Evolutionary conservation across 2,888 invertebrate species (phyloP), one percentile per base, ranked within the genome.

Genomic region (Stomorhina lunata): DNA sequence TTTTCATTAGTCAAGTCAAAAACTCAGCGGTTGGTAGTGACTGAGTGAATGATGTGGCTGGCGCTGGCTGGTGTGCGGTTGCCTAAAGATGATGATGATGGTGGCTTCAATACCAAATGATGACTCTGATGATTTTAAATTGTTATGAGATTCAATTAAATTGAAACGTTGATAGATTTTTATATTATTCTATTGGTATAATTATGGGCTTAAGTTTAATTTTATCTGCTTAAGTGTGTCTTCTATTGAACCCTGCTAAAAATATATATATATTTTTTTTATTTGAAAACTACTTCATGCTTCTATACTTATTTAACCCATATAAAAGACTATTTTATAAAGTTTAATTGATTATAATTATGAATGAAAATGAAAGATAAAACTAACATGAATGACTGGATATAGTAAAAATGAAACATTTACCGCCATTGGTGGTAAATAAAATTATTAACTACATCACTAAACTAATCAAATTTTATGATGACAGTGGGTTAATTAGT

Each of bases 311-410:
- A 40, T 69, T 72, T 65, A 72, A 72, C 57, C 57, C 72, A 79
- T 72, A 29, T 72, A 72, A 57, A 2, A 78, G 65, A 57, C 29
- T 71, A 48, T 65, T 71, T 71, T 45, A 48, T 55, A n/a, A 69
- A 79, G 45, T 65, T 79, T 79, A 79, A 79, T 79, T 79, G 79
- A 72, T 48, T 40, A 43, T 73, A 79, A 79, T 79, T 79, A 65
- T 59, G n/a, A 66, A 72, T 27, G 37, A 59, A 40, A 29, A 27
- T 17, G 12, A 53, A 61, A 12, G 20, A 22, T 12, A 9, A 45
- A 34, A 25, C 0, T 43, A 37, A 25, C 22, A 25, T 53, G 20
- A 32, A 43, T 6, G 43, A 10, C 32, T 6, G 32, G 9, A 37
- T 59, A 66, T 5, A 5, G 40, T 4, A 45, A 43, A 57, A 45